These are phyloP conservation scores for Drosophila multiciliata DNA, from an alignment of 2,888 invertebrate genomes.

Conservation along the genomic window DNA sequence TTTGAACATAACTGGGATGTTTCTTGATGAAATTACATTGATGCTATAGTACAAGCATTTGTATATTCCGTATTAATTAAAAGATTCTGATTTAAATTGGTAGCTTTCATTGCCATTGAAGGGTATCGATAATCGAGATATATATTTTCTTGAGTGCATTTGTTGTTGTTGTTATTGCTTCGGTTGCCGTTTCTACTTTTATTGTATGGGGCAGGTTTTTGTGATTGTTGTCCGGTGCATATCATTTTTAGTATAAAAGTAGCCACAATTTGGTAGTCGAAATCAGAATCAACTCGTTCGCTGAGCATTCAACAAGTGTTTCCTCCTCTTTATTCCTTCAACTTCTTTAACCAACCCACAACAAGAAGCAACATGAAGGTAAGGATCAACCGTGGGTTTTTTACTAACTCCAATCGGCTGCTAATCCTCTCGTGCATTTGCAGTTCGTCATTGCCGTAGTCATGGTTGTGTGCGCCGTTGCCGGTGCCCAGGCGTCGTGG, in stretches of 20 bases:
- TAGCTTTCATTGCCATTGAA: too few species aligned
- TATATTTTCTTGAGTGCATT: conserved; percentile 60
- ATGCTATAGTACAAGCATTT: too few species aligned
- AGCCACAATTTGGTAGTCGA: conserved; percentile 80
- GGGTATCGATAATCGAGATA: conserved; percentile 21
- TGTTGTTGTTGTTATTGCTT: conserved; percentile 31
- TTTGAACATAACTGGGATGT: too few species aligned
- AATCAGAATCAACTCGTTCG: conserved; percentile 84
- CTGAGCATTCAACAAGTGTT: conserved; percentile 82
- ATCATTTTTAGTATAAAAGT: conserved; percentile 83
- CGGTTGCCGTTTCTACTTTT: conserved; percentile 16
- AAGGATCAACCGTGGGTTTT: conserved; percentile 29
- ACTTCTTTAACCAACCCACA: conserved; percentile 58
- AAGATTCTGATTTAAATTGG: too few species aligned
- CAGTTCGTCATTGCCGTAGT: conserved; percentile 84
- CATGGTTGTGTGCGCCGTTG: conserved; percentile 83
- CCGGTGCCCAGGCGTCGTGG: conserved; percentile 83
- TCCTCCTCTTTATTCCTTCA: conserved; percentile 65
- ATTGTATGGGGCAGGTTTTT: conserved; percentile 67
- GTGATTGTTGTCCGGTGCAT: conserved; percentile 48
- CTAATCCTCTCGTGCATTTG: conserved; percentile 25
- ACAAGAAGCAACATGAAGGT: conserved; percentile 84
- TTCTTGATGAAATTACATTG: too few species aligned
- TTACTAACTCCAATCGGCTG: background rate
- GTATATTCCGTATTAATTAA: too few species aligned